phyloP scores from a whole-genome alignment of 2,888 invertebrate genomes.

The Dinocampus coccinellae region DNA sequence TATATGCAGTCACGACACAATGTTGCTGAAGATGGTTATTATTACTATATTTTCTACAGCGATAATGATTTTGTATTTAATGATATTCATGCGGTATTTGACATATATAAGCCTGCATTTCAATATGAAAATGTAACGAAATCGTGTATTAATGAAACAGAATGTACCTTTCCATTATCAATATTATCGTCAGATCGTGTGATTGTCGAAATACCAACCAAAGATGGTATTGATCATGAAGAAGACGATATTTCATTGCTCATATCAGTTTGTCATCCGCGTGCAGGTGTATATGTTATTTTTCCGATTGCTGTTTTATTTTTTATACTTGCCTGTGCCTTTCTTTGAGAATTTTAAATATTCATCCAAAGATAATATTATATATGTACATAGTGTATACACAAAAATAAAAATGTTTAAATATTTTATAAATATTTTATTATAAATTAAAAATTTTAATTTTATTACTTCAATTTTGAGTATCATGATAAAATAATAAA shows the following conservation, averaged over 20 bases:
- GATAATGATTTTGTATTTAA: conserved; percentile 86
- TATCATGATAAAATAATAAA: too few relatives aligned
- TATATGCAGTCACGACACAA: conserved; percentile 80
- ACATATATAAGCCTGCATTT: conserved; percentile 88
- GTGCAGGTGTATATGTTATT: conserved; percentile 83
- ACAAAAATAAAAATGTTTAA: not conserved
- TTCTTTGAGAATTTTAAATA: conserved; percentile 75
- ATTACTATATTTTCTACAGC: conserved; percentile 91
- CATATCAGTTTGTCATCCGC: conserved; percentile 83
- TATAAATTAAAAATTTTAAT: not conserved
- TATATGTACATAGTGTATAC: not conserved
- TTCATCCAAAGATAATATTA: not conserved
- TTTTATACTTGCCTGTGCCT: conserved; percentile 83
- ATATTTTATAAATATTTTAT: not conserved
- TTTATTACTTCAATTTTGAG: too few relatives aligned
- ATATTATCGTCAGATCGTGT: conserved; percentile 84
- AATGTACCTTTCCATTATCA: conserved; percentile 80
- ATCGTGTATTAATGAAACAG: conserved; percentile 82
- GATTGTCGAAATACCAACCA: conserved; percentile 86
- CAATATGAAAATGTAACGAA: conserved; percentile 80
- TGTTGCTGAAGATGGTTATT: conserved; percentile 83
- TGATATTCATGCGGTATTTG: conserved; percentile 86
- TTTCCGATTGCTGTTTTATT: conserved; percentile 84
- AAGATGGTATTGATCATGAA: conserved; percentile 83
- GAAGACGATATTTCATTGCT: conserved; percentile 80